phyloP scores from a whole-genome alignment of 2,888 invertebrate genomes.

The Drosophila rellima region DNA sequence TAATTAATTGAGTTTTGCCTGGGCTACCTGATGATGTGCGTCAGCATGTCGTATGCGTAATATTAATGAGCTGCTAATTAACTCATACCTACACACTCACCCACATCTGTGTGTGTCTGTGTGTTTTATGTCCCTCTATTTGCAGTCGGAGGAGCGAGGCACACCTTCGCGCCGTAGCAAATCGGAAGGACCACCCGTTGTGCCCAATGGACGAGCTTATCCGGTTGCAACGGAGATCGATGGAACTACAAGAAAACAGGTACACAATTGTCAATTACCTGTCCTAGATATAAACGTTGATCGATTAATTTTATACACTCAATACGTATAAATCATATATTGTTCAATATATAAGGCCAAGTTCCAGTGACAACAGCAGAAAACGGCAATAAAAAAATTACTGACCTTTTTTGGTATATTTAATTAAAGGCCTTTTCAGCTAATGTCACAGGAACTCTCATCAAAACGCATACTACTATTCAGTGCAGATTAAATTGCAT shows the following conservation, averaged over 20 bases:
- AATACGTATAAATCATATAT: slow-evolving; percentile 27
- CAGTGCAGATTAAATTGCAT: background rate
- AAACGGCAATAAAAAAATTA: too few relatives aligned
- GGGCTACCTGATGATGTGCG: slow-evolving; percentile 56
- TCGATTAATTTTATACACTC: slow-evolving; percentile 24
- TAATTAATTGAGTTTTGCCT: slow-evolving; percentile 68
- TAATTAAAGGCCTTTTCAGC: background rate
- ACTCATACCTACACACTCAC: slow-evolving; percentile 27
- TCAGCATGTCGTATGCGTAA: slow-evolving; percentile 70
- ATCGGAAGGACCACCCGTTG: slow-evolving; percentile 90
- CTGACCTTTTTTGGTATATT: too few relatives aligned
- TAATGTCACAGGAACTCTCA: slow-evolving; percentile 16
- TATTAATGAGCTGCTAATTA: slow-evolving; percentile 78
- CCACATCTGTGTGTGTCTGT: background rate
- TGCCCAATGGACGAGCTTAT: slow-evolving; percentile 85
- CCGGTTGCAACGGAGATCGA: slow-evolving; percentile 84
- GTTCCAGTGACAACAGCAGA: slow-evolving; percentile 18
- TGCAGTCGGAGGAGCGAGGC: slow-evolving; percentile 90
- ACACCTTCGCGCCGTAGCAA: slow-evolving; percentile 91
- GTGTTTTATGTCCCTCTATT: slow-evolving; percentile 72
- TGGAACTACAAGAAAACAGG: slow-evolving; percentile 85
- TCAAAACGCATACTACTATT: background rate
- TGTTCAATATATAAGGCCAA: background rate
- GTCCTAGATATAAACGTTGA: slow-evolving; percentile 23
- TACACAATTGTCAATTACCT: slow-evolving; percentile 73